These are phyloP conservation scores for Scylla paramamosain DNA, from an alignment of 1,140 invertebrate species.

Conservation along the genomic window DNA sequence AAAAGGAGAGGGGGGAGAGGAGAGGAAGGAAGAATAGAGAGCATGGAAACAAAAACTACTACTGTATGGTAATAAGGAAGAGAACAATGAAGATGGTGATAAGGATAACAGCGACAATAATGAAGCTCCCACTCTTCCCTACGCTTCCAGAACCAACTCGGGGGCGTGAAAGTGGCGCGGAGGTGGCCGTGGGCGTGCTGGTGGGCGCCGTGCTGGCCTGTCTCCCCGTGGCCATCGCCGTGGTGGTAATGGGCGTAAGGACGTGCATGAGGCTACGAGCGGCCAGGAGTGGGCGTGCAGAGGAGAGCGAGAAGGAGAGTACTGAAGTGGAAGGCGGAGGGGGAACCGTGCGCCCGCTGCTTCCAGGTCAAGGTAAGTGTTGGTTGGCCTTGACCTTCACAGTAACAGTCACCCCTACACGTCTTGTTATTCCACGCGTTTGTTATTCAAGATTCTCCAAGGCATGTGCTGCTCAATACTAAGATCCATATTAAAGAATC, in stretches of 20 bases:
- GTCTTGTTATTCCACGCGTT: neutral
- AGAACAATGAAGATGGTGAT: neutral
- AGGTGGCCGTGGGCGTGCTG: constrained; percentile 66
- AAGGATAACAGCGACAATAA: neutral
- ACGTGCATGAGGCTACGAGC: constrained; percentile 60
- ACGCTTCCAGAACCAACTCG: constrained; percentile 49
- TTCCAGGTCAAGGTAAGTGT: constrained; percentile 49
- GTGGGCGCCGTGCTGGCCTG: constrained; percentile 67
- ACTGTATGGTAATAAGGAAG: neutral
- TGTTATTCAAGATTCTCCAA: neutral
- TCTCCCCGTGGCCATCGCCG: constrained; percentile 61
- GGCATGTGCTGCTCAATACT: neutral
- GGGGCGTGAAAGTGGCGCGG: constrained; percentile 55
- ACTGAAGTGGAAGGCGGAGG: constrained; percentile 25
- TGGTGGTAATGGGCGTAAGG: constrained; percentile 63
- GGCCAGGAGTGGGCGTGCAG: constrained; percentile 31
- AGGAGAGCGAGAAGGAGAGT: constrained; percentile 57
- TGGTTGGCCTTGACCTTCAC: neutral
- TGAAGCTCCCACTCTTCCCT: neutral
- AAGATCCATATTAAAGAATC: neutral
- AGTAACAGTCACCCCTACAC: no score
- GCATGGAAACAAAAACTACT: neutral
- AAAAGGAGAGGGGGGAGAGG: no score
- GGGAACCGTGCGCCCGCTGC: constrained; percentile 1
- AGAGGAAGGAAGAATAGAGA: neutral